A percentile compares a stretch with the other conserved stretches of the same genome.
Evolutionary conservation across 1,140 invertebrate genomes (phyloP).

Genomic region (Anoplophora glabripennis): DNA sequence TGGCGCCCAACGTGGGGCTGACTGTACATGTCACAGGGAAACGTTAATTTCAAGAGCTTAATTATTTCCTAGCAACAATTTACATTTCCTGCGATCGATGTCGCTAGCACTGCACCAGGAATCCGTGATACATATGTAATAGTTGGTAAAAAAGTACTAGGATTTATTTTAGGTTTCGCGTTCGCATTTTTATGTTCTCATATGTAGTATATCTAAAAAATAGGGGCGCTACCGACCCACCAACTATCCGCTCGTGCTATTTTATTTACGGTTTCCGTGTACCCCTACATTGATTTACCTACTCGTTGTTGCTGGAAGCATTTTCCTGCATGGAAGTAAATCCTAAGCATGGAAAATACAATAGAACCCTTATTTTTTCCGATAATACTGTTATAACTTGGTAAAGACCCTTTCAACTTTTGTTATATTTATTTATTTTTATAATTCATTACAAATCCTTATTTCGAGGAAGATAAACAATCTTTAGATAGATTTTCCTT

Average conservation of each 20-base stretch:
- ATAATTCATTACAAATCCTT: too few relatives aligned
- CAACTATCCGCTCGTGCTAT: conserved; percentile 11
- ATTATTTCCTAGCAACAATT: conserved; percentile 8
- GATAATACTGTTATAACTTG: too few relatives aligned
- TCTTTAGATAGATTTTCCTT: too few relatives aligned
- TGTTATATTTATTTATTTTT: too few relatives aligned
- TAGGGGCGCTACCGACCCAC: background rate
- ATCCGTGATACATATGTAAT: conserved; percentile 3
- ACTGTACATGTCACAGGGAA: background rate
- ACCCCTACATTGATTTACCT: conserved; percentile 7
- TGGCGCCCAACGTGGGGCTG: background rate
- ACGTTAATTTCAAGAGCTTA: background rate
- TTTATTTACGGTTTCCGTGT: conserved; percentile 16
- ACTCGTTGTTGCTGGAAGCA: background rate
- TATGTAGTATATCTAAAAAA: conserved; percentile 13
- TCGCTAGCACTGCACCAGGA: conserved; percentile 6
- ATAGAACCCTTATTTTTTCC: too few relatives aligned
- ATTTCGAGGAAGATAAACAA: too few relatives aligned
- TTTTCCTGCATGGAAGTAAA: too few relatives aligned
- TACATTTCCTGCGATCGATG: conserved; percentile 5
- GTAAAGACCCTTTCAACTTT: too few relatives aligned
- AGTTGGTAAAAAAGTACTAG: conserved; percentile 8
- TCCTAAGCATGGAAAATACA: too few relatives aligned
- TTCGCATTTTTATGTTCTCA: conserved; percentile 12
- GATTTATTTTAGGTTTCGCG: conserved; percentile 10